A percentile compares a stretch with the other conserved stretches of the same genome.
Conservation (phyloP, 2,888 invertebrate genomes). For the Cantharis rustica region DNA sequence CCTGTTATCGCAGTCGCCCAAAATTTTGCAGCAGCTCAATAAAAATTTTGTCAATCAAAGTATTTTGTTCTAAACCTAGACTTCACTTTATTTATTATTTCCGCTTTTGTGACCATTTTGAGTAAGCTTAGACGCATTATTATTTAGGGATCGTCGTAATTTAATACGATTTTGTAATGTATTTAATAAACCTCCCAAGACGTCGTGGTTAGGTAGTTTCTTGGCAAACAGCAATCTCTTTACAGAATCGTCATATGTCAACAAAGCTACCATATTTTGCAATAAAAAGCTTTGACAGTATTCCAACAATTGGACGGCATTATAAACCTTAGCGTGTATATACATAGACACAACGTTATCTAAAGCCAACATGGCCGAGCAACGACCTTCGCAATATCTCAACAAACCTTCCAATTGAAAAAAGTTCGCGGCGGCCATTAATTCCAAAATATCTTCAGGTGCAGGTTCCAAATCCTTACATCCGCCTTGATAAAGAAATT, state of each 20-base stretch:
- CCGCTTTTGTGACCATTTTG: constrained; percentile 35
- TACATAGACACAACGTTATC: constrained; percentile 92
- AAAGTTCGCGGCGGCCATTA: constrained; percentile 91
- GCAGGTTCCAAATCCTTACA: constrained; percentile 79
- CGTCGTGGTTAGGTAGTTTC: constrained; percentile 87
- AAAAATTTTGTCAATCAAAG: background rate
- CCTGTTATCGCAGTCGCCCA: background rate
- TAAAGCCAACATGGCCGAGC: constrained; percentile 81
- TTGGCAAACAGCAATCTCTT: constrained; percentile 87
- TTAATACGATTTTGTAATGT: constrained; percentile 84
- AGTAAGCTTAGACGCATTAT: constrained; percentile 35
- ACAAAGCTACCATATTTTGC: constrained; percentile 92
- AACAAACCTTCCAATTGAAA: constrained; percentile 86
- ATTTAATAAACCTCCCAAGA: constrained; percentile 77
- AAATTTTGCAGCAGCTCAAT: background rate
- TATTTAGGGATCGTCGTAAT: constrained; percentile 57
- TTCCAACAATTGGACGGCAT: constrained; percentile 82
- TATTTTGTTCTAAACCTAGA: background rate
- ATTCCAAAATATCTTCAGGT: constrained; percentile 80
- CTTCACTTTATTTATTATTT: constrained; percentile 2
- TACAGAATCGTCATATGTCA: constrained; percentile 89
- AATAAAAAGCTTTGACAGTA: constrained; percentile 89
- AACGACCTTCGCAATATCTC: constrained; percentile 83
- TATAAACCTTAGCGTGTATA: constrained; percentile 92
- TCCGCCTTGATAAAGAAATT: constrained; percentile 89